Evolutionary conservation across 2,888 invertebrate species (phyloP), one percentile per base, ranked within the genome.

Genomic region (Caenorhabditis uteleia): DNA sequence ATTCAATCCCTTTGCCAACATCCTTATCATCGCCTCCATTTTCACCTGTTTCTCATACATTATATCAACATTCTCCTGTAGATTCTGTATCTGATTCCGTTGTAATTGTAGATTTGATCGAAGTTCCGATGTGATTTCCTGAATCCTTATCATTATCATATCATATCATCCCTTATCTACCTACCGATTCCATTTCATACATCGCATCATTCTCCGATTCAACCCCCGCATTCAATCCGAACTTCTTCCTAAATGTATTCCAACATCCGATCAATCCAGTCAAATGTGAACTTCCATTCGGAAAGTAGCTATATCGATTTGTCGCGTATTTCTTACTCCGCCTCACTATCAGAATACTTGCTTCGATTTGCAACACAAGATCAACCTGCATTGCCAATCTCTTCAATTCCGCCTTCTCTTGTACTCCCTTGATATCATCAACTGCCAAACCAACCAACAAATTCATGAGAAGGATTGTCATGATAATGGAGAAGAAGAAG

Each of bases 371-470:
- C 1, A 73, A 50, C 8, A 73, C 70, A 20, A 70, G 55, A 43
- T 73, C 70, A 7, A 73, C 68, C 55, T 69, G 68, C 78, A 83
- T 83, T 33, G 80, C 82, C n/a, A 84, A 69, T 38, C 83, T 62
- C 66, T 84, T 85, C 14, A 87, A 80, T 12, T 84, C 84, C 18
- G 87, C 86, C 67, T 86, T 84, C 43, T 86, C 85, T 70, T 86
- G 86, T 16, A 87, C 86, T 38, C 84, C 84, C 68, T 86, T 86
- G 70, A 87, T 87, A 78, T 87, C 87, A 74, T 87, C 86, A 29
- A 87, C 87, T 60, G 87, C 87, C 77, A 87, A 76, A 82, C 87
- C 87, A 61, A 74, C 64, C 65, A 84, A 70, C 31, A 84, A 68
- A 70, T 84, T 84, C 84, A 84, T 84, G 51, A 84, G 75, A n/a